phyloP scores from a whole-genome alignment of 2,888 invertebrate genomes.

The Sphinx pinastri region DNA sequence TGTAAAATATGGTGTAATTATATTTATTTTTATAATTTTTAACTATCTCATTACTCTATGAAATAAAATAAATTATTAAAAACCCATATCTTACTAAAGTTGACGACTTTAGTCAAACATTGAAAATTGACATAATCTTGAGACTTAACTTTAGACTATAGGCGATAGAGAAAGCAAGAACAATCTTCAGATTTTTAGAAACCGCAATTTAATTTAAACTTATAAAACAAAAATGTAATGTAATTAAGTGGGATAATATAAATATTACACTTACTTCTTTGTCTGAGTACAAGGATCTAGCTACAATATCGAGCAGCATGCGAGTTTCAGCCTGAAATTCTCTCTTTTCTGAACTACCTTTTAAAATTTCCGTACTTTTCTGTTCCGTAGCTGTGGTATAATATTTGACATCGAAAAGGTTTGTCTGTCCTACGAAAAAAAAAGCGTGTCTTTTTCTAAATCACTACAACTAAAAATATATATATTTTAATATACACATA shows the following conservation, averaged over 20 bases:
- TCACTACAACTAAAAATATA: not conserved
- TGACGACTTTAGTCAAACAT: too few relatives aligned
- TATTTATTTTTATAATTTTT: too few relatives aligned
- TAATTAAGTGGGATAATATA: not conserved
- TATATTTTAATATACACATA: not conserved
- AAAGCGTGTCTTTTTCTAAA: not conserved
- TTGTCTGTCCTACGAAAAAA: not conserved
- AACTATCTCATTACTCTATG: too few relatives aligned
- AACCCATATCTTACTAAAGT: too few relatives aligned
- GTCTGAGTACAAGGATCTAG: constrained; percentile 97
- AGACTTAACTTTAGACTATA: too few relatives aligned
- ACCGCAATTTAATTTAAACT: not conserved
- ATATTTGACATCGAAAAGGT: constrained; percentile 30
- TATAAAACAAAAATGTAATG: too few relatives aligned
- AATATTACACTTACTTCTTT: constrained; percentile 88
- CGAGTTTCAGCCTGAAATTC: constrained; percentile 99
- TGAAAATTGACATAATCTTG: too few relatives aligned
- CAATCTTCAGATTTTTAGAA: too few relatives aligned
- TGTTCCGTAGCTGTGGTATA: constrained; percentile 61
- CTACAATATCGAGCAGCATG: constrained; percentile 98
- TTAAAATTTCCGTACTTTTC: constrained; percentile 68
- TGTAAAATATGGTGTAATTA: too few relatives aligned
- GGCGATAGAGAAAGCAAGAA: too few relatives aligned
- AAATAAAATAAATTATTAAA: too few relatives aligned
- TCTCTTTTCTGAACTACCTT: constrained; percentile 87